A percentile compares a stretch with the other conserved stretches of the same genome.
Evolutionary conservation across 1,140 invertebrate genomes (phyloP).

Genomic region (Antheraea mylitta): DNA sequence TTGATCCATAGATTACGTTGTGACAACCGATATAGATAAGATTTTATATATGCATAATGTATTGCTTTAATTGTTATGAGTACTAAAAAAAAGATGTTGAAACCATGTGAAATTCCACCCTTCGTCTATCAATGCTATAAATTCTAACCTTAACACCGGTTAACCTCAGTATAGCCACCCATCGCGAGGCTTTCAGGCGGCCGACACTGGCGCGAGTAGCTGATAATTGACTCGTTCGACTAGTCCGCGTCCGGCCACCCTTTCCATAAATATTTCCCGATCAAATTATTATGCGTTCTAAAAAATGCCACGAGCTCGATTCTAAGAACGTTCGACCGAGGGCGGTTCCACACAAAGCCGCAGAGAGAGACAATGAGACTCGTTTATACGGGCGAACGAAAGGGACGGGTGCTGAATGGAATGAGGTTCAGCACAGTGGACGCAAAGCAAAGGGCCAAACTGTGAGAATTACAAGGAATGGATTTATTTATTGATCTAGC

Average conservation of each 20-base stretch:
- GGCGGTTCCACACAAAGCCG: conserved; percentile 69
- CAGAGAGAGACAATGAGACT: conserved; percentile 36
- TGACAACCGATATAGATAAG: not conserved
- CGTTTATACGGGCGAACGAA: conserved; percentile 24
- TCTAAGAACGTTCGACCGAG: conserved; percentile 60
- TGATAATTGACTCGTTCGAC: conserved; percentile 75
- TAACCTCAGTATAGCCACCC: conserved; percentile 59
- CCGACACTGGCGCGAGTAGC: conserved; percentile 42
- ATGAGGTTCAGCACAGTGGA: conserved; percentile 59
- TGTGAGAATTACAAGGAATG: conserved; percentile 75
- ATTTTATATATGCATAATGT: not conserved
- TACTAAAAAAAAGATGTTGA: conserved; percentile 28
- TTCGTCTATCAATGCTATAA: conserved; percentile 59
- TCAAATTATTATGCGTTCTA: conserved; percentile 76
- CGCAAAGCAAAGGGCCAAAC: conserved; percentile 53
- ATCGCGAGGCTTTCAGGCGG: conserved; percentile 63
- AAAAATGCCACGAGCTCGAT: conserved; percentile 72
- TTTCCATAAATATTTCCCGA: conserved; percentile 78
- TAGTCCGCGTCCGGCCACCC: conserved; percentile 65
- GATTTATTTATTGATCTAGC: conserved; percentile 73
- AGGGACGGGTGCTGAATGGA: conserved; percentile 56
- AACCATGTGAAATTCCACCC: conserved; percentile 57
- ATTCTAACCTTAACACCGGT: conserved; percentile 56
- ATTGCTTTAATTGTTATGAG: not conserved
- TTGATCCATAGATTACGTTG: not conserved